These are phyloP conservation scores for Anguilla megastoma DNA, from an alignment of 2,797 vertebrate species.

Conservation along the genomic window DNA sequence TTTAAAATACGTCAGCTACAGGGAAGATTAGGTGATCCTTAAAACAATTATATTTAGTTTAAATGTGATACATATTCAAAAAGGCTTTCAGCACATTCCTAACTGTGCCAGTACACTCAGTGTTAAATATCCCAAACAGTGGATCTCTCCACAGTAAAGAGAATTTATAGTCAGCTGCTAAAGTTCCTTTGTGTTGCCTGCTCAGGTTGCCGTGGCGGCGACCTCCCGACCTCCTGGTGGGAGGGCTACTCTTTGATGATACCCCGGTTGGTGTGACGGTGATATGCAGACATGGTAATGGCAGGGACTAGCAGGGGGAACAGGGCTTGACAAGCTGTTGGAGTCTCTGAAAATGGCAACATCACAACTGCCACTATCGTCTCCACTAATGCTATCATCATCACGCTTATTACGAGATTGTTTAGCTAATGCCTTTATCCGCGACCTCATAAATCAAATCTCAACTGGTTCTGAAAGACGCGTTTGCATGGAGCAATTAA, in stretches of 20 bases:
- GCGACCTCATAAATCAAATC: conserved; percentile 53
- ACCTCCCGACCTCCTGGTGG: conserved; percentile 46
- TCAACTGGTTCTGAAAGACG: conserved; percentile 49
- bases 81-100: not conserved
- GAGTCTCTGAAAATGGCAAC: conserved; percentile 31
- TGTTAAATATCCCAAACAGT: not conserved
- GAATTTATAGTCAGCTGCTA: not conserved
- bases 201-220: conserved; percentile 33
- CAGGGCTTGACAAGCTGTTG: conserved; percentile 21
- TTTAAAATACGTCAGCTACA: not conserved
- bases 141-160: conserved; percentile 6
- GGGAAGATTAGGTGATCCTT: not conserved
- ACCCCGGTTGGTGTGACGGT: conserved; percentile 39
- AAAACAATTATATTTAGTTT: conserved; percentile 12
- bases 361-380: conserved; percentile 43
- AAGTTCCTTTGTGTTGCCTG: conserved; percentile 26
- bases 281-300: conserved; percentile 28
- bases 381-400: conserved; percentile 50
- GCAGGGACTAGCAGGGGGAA: not conserved
- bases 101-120: not conserved
- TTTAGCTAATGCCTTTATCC: conserved; percentile 45
- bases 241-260: conserved; percentile 48
- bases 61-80: not conserved
- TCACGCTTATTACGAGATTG: conserved; percentile 46
- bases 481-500: conserved; percentile 18